Conservation (phyloP, 2,888 invertebrate genomes). For the Cecidostiba fungosa region DNA sequence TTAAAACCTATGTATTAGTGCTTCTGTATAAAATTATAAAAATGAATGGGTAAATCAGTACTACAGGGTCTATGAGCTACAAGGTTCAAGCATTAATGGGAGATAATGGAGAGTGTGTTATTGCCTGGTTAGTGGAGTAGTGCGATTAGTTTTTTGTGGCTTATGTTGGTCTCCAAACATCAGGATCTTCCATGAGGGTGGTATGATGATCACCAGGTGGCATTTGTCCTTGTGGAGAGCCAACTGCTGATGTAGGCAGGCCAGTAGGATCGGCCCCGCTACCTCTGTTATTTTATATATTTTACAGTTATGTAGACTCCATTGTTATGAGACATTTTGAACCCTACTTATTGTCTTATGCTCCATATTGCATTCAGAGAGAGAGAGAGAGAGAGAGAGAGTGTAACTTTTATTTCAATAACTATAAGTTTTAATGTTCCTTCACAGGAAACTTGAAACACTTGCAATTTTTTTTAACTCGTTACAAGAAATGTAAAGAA, state of each 20-base stretch:
- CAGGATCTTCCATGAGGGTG: constrained; percentile 95
- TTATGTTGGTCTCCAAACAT: constrained; percentile 96
- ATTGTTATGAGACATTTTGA: background rate
- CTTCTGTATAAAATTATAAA: constrained; percentile 25
- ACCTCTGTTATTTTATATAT: constrained; percentile 83
- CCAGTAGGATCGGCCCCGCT: constrained; percentile 85
- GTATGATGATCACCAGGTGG: constrained; percentile 87
- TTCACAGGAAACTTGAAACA: background rate
- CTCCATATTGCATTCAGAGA: too few relatives aligned
- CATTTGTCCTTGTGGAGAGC: constrained; percentile 83
- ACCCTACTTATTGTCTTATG: background rate
- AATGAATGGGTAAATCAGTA: constrained; percentile 1
- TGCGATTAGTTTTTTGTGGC: constrained; percentile 78
- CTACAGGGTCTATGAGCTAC: constrained; percentile 13
- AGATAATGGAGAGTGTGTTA: constrained; percentile 68
- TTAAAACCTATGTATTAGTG: background rate
- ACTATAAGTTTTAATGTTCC: too few relatives aligned
- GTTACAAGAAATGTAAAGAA: too few relatives aligned
- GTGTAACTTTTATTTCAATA: too few relatives aligned
- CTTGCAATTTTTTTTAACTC: background rate
- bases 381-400: too few relatives aligned
- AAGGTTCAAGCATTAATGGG: constrained; percentile 36
- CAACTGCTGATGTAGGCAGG: constrained; percentile 86
- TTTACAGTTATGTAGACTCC: constrained; percentile 50
- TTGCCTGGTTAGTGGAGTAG: constrained; percentile 79